Evolutionary conservation across 2,888 invertebrate genomes (phyloP).

Genomic region (Geophilus truncorum): DNA sequence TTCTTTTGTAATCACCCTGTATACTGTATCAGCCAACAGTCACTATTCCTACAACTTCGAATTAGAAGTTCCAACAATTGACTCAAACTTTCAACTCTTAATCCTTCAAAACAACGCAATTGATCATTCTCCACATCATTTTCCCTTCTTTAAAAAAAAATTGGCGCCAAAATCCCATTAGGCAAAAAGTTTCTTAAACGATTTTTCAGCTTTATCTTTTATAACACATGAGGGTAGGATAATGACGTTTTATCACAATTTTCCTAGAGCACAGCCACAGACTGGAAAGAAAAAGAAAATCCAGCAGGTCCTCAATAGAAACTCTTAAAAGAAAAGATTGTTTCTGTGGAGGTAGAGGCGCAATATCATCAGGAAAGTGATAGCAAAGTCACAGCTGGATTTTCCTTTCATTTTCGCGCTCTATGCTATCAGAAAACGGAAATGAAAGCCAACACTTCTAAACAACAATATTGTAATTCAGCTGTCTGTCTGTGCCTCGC

Average conservation of each 20-base stretch:
- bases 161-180: background rate
- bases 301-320: background rate
- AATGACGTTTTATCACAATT: background rate
- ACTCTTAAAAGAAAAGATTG: background rate
- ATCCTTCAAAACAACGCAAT: too few relatives aligned
- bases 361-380: background rate
- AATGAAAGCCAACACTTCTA: background rate
- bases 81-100: too few relatives aligned
- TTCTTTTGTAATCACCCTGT: too few relatives aligned
- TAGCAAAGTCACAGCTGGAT: background rate
- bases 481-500: background rate
- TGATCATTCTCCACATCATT: too few relatives aligned
- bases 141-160: too few relatives aligned
- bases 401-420: background rate
- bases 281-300: background rate
- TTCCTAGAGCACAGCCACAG: background rate
- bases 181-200: background rate
- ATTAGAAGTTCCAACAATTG: too few relatives aligned
- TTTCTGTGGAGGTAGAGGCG: background rate
- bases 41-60: too few relatives aligned
- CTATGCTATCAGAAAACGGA: background rate
- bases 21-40: too few relatives aligned
- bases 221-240: background rate
- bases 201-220: background rate
- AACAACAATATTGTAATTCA: background rate